Conservation (phyloP, 2,797 vertebrate genomes). For the Silurus aristotelis region DNA sequence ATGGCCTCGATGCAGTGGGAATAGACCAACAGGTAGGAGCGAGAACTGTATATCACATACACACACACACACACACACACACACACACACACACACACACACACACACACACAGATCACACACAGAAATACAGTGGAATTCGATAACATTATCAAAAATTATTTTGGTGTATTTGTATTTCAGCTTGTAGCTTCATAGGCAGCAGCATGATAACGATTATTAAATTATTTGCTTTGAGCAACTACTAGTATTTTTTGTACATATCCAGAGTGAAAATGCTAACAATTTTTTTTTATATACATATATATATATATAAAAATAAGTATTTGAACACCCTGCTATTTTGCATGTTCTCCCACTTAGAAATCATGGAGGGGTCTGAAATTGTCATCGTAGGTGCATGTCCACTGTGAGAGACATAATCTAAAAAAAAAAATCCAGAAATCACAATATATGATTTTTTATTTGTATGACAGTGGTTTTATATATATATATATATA, state of each 20-base stretch:
- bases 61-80: slow-evolving; percentile 7
- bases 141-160: not conserved
- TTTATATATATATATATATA: too few relatives aligned
- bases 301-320: too few relatives aligned
- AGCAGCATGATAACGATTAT: not conserved
- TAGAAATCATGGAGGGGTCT: too few relatives aligned
- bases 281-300: too few relatives aligned
- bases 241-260: not conserved
- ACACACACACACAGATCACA: not conserved
- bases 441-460: too few relatives aligned
- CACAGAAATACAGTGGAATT: not conserved
- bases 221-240: not conserved
- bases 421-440: too few relatives aligned
- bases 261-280: too few relatives aligned
- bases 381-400: too few relatives aligned
- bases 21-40: slow-evolving; percentile 91
- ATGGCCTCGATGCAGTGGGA: slow-evolving; percentile 91
- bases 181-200: not conserved
- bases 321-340: too few relatives aligned
- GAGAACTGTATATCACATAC: not conserved
- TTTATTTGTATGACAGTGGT: too few relatives aligned
- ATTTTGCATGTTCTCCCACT: too few relatives aligned
- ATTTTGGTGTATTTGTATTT: not conserved
- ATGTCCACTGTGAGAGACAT: too few relatives aligned
- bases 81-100: not conserved